Conservation (phyloP, 2,888 invertebrate genomes). For the Lobophora halterata region DNA sequence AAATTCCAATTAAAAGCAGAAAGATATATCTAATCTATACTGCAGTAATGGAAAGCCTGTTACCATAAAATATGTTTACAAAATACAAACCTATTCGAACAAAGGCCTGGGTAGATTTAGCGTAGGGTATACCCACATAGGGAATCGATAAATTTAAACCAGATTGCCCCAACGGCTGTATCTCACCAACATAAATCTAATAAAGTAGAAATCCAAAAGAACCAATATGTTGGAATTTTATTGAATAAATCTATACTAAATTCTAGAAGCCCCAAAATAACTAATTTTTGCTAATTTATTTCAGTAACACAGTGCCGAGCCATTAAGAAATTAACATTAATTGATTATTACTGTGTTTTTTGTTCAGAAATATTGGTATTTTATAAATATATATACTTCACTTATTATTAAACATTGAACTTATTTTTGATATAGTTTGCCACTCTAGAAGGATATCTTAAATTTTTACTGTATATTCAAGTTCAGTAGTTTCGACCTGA, state of each 20-base stretch:
- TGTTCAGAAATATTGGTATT: too few species aligned
- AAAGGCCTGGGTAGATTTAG: slow-evolving; percentile 35
- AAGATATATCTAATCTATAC: slow-evolving; percentile 8
- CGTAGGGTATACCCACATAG: slow-evolving; percentile 35
- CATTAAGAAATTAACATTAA: too few species aligned
- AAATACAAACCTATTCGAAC: slow-evolving; percentile 32
- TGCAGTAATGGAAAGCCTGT: slow-evolving; percentile 26
- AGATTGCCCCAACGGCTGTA: slow-evolving; percentile 38
- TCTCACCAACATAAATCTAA: slow-evolving; percentile 39
- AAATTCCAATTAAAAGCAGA: slow-evolving; percentile 5
- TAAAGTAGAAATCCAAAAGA: slow-evolving; percentile 34
- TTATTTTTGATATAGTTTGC: too few species aligned
- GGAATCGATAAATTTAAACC: slow-evolving; percentile 46
- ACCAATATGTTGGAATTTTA: slow-evolving; percentile 30
- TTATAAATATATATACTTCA: too few species aligned
- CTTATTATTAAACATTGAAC: too few species aligned
- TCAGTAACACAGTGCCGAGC: too few species aligned
- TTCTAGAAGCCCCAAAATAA: slow-evolving; percentile 8
- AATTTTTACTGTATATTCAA: too few species aligned
- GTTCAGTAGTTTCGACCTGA: too few species aligned
- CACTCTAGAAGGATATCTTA: too few species aligned
- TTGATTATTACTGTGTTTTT: too few species aligned
- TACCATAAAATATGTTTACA: slow-evolving; percentile 33
- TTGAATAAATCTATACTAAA: slow-evolving; percentile 28
- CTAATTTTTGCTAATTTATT: slow-evolving; percentile 1